Percentiles rank a stretch among this genome's conserved stretches.
These are phyloP conservation scores for Harpalus rubripes DNA, from an alignment of 2,888 invertebrate species.

Conservation along the genomic window DNA sequence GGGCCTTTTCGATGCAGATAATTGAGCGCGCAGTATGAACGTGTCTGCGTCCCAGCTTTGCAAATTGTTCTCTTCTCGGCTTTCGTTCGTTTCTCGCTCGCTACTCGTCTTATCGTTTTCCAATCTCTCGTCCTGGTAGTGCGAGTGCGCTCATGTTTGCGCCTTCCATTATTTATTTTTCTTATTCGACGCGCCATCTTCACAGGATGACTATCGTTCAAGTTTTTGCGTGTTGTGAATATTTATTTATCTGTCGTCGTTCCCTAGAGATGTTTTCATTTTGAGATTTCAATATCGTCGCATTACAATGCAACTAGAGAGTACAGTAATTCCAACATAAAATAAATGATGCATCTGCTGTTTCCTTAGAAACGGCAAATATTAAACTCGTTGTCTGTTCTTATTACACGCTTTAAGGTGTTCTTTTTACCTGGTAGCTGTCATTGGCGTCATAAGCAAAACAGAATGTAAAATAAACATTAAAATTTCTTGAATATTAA, in stretches of 20 bases:
- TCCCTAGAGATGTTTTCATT: conserved; percentile 37
- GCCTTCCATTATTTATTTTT: conserved; percentile 49
- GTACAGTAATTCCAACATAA: neutral
- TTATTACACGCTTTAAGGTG: too few relatives aligned
- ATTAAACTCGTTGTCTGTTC: too few relatives aligned
- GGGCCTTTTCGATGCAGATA: conserved; percentile 44
- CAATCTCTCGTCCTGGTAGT: conserved; percentile 39
- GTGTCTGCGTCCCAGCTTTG: conserved; percentile 23
- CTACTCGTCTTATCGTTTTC: conserved; percentile 60
- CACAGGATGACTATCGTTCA: conserved; percentile 44
- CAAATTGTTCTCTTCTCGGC: conserved; percentile 45
- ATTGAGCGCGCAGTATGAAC: conserved; percentile 16
- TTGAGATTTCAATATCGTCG: conserved; percentile 31
- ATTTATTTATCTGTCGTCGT: conserved; percentile 23
- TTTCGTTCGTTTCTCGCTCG: neutral
- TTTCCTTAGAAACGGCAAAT: too few relatives aligned
- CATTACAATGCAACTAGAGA: neutral
- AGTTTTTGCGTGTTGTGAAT: conserved; percentile 41
- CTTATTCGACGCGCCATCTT: conserved; percentile 41
- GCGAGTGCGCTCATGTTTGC: conserved; percentile 28
- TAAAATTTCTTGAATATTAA: too few relatives aligned
- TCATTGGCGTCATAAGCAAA: too few relatives aligned
- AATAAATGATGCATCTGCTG: neutral
- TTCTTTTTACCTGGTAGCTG: too few relatives aligned
- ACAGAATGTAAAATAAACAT: too few relatives aligned